A percentile compares a stretch with the other conserved stretches of the same genome.
phyloP scores from a whole-genome alignment of 2,113 vertebrate species.

The Halichoeres trimaculatus region DNA sequence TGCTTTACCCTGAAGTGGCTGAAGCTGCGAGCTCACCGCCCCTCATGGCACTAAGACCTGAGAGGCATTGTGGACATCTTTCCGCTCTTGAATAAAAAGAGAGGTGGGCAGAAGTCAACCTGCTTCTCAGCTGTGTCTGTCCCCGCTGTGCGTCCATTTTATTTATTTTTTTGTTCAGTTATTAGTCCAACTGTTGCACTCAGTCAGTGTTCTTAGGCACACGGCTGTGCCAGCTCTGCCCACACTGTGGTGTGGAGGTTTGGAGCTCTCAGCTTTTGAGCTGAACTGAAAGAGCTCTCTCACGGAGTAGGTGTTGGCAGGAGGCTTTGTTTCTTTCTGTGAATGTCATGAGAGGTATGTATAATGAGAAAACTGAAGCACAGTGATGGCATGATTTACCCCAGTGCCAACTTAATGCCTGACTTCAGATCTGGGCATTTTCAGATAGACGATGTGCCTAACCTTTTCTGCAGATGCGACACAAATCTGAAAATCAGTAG shows the following conservation, averaged over 20 bases:
- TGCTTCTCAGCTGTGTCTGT: conserved; percentile 69
- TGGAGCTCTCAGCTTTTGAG: conserved; percentile 79
- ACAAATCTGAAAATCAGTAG: conserved; percentile 68
- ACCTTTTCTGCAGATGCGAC: conserved; percentile 78
- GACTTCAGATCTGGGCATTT: conserved; percentile 64
- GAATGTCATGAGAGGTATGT: conserved; percentile 78
- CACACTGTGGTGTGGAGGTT: conserved; percentile 83
- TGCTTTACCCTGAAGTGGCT: conserved; percentile 86
- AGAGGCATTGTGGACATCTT: conserved; percentile 82
- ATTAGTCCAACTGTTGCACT: conserved; percentile 79
- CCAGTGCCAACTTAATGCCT: conserved; percentile 66
- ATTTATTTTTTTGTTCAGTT: conserved; percentile 64
- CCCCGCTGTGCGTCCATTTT: conserved; percentile 64
- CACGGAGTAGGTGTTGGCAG: conserved; percentile 82
- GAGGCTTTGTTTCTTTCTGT: conserved; percentile 79
- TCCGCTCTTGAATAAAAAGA: conserved; percentile 70
- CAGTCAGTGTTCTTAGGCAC: conserved; percentile 78
- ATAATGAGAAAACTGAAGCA: conserved; percentile 73
- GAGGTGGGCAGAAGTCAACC: conserved; percentile 82
- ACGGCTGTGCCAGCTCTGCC: conserved; percentile 77
- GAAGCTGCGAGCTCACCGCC: conserved; percentile 83
- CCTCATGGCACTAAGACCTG: conserved; percentile 79
- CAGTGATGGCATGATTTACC: conserved; percentile 70
- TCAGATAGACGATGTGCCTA: conserved; percentile 75
- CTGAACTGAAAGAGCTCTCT: conserved; percentile 81